Percentiles rank a stretch among this genome's conserved stretches.
phyloP scores from a whole-genome alignment of 1,140 invertebrate genomes.

The Drosophila eugracilis region DNA sequence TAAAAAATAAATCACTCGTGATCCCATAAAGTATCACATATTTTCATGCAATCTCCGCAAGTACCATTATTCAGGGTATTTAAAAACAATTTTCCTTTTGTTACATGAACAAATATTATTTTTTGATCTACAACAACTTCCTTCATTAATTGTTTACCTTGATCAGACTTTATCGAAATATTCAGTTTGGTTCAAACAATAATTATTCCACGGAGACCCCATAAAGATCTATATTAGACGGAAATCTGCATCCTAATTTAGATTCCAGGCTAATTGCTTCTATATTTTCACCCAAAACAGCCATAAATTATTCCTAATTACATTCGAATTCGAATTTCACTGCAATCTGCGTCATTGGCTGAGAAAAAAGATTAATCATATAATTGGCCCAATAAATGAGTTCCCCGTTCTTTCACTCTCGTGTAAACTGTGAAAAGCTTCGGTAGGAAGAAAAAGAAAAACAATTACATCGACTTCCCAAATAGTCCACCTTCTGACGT shows the following conservation, averaged over 20 bases:
- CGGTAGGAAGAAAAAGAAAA: conserved; percentile 25
- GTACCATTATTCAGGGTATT: neutral
- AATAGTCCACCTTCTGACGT: conserved; percentile 63
- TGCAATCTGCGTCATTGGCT: conserved; percentile 63
- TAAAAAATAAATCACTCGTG: neutral
- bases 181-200: conserved; percentile 6
- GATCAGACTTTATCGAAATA: conserved; percentile 3
- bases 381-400: conserved; percentile 67
- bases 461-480: conserved; percentile 36
- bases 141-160: neutral
- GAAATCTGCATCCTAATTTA: conserved; percentile 31
- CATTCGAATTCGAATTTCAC: conserved; percentile 38
- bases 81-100: neutral
- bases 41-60: neutral
- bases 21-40: conserved; percentile 3
- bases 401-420: conserved; percentile 13
- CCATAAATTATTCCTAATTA: conserved; percentile 55
- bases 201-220: conserved; percentile 14
- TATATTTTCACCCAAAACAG: conserved; percentile 43
- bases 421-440: conserved; percentile 59
- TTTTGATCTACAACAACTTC: too few relatives aligned
- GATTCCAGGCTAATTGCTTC: conserved; percentile 51
- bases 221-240: conserved; percentile 21
- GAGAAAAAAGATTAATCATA: conserved; percentile 71
- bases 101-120: neutral